Base-by-base conservation (phyloP, 2,888 invertebrate genomes). In the Synanthedon formicaeformis region DNA sequence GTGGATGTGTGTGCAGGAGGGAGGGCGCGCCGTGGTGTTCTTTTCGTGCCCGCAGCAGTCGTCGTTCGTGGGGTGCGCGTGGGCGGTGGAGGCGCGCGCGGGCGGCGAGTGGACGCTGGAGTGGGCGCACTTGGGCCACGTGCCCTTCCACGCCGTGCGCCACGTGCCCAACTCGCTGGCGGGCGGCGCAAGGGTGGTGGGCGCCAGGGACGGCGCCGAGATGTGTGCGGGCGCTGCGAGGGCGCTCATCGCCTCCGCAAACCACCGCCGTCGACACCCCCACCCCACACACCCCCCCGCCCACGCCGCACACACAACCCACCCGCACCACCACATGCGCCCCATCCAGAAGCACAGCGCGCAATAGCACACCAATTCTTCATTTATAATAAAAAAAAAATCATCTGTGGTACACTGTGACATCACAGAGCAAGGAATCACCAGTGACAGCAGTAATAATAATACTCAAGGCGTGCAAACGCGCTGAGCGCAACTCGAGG, bases 131-230 rank as follows among this genome's bases (percentile, higher is more conserved):
- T 71, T 73, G 4, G 65, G 73, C 14, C 83, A 79, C 41, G 62
- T 84, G 60, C 80, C 83, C 4, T 82, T 66, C 65, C 81, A 83
- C 54, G 65, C 69, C 58, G 68, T 79, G 40, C 86, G 91, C 12
- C 89, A 91, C 73, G 73, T 92, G 51, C 61, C 78, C 49, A 91
- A 91, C 75, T 79, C 89, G 0, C 82, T 90, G 63, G 86, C 89
- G 57, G 90, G 89, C 57, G 89, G 89, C 54, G 82, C 88, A 27
- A 87, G 89, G 34, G 89, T 89, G 52, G 85, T 83, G 53, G 81
- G 84, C 52, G 88, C 90, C 12, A 78, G 90, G 5, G 92, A 92
- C 81, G 91, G 91, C 54, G 84, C 89, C 65, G 91, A 87, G 67
- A 64, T 87, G 56, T 81, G 83, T 61, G 63, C 55, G 0, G 55